These are phyloP conservation scores for Rhinogobius similis DNA, from an alignment of 2,113 vertebrate genomes.

Conservation along the genomic window DNA sequence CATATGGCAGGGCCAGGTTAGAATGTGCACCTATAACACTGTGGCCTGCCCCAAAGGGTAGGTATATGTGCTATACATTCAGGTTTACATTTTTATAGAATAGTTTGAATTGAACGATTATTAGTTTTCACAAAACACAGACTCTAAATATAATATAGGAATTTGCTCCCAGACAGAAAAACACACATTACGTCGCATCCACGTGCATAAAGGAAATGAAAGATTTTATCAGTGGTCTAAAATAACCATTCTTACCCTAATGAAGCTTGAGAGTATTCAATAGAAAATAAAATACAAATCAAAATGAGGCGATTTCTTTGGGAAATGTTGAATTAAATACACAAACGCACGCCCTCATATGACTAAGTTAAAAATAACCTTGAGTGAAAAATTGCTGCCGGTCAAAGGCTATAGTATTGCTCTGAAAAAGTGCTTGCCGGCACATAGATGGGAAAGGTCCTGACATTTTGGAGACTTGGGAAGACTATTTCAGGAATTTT, in stretches of 20 bases:
- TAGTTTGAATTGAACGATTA: too few species aligned
- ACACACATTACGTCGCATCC: not conserved
- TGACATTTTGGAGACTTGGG: not conserved
- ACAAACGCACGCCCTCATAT: not conserved
- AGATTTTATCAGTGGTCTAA: slow-evolving; percentile 6
- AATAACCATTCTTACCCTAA: not conserved
- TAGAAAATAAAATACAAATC: not conserved
- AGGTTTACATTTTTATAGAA: too few species aligned
- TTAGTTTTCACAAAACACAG: too few species aligned
- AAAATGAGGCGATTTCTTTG: not conserved
- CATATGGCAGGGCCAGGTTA: too few species aligned
- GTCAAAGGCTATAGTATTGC: not conserved
- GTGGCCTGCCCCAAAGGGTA: too few species aligned
- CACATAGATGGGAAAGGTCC: not conserved
- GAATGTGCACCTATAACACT: too few species aligned
- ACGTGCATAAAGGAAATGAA: slow-evolving; percentile 2
- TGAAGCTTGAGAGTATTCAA: not conserved
- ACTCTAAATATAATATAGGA: not conserved
- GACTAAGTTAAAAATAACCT: not conserved
- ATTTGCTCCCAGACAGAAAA: not conserved
- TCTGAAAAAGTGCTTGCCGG: not conserved
- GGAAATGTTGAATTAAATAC: slow-evolving; percentile 2
- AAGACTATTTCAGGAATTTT: too few species aligned
- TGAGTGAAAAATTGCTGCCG: not conserved
- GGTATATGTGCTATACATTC: too few species aligned